phyloP scores from a whole-genome alignment of 2,888 invertebrate species.

The Eucera pruinosa region DNA sequence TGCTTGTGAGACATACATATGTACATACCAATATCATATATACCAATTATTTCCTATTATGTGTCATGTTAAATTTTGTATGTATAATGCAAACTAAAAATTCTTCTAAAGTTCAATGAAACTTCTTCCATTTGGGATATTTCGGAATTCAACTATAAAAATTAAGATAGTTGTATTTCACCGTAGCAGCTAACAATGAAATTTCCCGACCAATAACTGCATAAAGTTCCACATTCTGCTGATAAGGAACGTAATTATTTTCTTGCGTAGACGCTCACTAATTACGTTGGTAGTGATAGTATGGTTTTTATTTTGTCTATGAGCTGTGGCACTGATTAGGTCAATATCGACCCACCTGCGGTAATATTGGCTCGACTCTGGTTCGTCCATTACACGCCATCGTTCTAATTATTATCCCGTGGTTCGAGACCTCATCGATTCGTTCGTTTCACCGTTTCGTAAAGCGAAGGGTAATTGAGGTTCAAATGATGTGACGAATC shows the following conservation, averaged over 20 bases:
- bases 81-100: no score
- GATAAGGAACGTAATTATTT: conserved; percentile 19
- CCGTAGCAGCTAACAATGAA: no score
- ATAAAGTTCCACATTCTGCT: no score
- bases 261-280: conserved; percentile 18
- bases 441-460: conserved; percentile 38
- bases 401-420: conserved; percentile 64
- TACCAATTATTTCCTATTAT: no score
- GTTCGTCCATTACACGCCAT: conserved; percentile 60
- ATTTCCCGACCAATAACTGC: no score
- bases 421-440: conserved; percentile 54
- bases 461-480: conserved; percentile 49
- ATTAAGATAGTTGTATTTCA: no score
- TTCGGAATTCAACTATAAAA: no score
- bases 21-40: no score
- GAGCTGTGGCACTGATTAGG: conserved; percentile 32
- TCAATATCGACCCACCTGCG: conserved; percentile 27
- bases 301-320: conserved; percentile 38
- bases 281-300: conserved; percentile 6
- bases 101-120: no score
- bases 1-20: no score
- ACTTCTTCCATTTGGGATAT: no score
- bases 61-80: no score
- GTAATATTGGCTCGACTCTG: conserved; percentile 52
- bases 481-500: conserved; percentile 63